These are phyloP conservation scores for Ploceus nigricollis DNA, from an alignment of 2,113 vertebrate genomes.

Conservation along the genomic window DNA sequence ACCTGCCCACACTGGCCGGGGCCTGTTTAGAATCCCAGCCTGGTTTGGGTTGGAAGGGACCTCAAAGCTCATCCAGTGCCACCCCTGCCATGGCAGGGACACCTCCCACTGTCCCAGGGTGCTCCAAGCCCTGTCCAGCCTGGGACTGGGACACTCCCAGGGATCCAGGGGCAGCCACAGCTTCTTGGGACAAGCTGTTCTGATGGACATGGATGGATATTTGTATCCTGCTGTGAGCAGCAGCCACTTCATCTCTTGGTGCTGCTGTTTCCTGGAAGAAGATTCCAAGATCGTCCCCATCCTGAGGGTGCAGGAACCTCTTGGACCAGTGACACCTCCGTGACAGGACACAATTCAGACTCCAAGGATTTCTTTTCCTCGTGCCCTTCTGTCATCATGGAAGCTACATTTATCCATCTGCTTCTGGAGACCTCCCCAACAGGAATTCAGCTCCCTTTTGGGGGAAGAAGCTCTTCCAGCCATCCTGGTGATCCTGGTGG, in stretches of 20 bases:
- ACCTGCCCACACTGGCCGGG: accelerated
- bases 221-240: background rate
- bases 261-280: background rate
- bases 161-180: accelerated
- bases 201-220: background rate
- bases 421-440: background rate
- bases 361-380: background rate
- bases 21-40: background rate
- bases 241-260: background rate
- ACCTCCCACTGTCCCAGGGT: accelerated
- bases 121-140: background rate
- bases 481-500: accelerated
- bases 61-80: background rate
- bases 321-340: accelerated
- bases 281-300: accelerated
- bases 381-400: accelerated
- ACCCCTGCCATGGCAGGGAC: background rate
- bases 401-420: accelerated
- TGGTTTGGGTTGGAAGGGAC: background rate
- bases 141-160: background rate
- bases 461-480: background rate
- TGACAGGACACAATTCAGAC: accelerated
- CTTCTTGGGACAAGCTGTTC: background rate
- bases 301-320: background rate
- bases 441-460: background rate